Conservation (phyloP, 1,140 invertebrate species). For the Drosophila tropicalis region DNA sequence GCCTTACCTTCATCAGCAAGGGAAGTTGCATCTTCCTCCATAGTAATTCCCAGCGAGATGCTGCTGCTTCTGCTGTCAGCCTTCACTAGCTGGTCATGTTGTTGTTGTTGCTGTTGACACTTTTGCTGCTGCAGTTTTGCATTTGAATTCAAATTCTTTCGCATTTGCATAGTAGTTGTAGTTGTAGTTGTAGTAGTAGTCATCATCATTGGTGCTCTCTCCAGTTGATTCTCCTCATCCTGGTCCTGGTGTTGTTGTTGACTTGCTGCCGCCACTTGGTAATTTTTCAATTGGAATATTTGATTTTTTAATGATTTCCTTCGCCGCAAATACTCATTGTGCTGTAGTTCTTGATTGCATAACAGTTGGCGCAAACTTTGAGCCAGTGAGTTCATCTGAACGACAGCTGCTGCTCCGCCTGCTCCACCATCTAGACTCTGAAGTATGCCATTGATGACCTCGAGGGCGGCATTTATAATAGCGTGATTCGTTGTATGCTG, state of each 20-base stretch:
- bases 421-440: constrained; percentile 79
- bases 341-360: constrained; percentile 83
- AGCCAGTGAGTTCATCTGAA: constrained; percentile 39
- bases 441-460: constrained; percentile 89
- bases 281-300: constrained; percentile 83
- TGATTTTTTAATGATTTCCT: constrained; percentile 84
- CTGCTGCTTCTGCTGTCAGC: constrained; percentile 56
- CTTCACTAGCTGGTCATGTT: constrained; percentile 42
- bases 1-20: constrained; percentile 79
- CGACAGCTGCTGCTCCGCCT: constrained; percentile 68
- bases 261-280: constrained; percentile 70
- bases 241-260: constrained; percentile 54
- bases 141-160: constrained; percentile 79
- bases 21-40: constrained; percentile 66
- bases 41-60: constrained; percentile 76
- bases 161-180: constrained; percentile 56
- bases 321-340: constrained; percentile 82
- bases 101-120: constrained; percentile 18
- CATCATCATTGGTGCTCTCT: neutral
- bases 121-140: constrained; percentile 58
- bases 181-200: neutral
- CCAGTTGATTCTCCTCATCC: constrained; percentile 1
- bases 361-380: constrained; percentile 84
- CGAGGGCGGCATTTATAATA: constrained; percentile 89
- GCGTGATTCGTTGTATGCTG: constrained; percentile 88